These are phyloP conservation scores for Baryphthengus martii DNA, from an alignment of 2,113 vertebrate species.

Conservation along the genomic window DNA sequence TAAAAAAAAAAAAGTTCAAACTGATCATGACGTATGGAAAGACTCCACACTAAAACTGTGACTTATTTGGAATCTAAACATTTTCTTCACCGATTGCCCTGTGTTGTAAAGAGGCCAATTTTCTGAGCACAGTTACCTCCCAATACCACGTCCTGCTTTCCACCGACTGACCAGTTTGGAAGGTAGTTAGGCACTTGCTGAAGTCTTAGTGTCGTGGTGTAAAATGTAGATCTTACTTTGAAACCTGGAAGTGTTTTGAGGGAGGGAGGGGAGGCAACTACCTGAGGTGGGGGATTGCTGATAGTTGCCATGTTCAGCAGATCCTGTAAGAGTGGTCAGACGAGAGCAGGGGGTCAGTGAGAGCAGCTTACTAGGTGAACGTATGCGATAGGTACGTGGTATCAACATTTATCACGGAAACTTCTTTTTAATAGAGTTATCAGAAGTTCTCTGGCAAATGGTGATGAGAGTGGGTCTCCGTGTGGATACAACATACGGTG, in stretches of 20 bases:
- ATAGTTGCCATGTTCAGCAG: neutral
- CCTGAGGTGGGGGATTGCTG: neutral
- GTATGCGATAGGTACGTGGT: too few relatives aligned
- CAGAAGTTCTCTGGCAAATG: slow-evolving; percentile 94
- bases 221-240: neutral
- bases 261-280: neutral
- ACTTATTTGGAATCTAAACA: neutral
- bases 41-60: neutral
- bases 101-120: neutral
- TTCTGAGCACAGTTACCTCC: neutral
- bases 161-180: neutral
- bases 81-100: neutral
- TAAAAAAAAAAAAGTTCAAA: neutral
- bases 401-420: neutral
- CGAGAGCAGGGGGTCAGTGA: neutral
- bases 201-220: neutral
- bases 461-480: slow-evolving; percentile 88
- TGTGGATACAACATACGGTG: slow-evolving; percentile 77
- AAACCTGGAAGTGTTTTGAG: neutral
- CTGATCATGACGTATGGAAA: neutral
- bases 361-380: neutral
- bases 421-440: slow-evolving; percentile 78
- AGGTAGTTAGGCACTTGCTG: neutral
- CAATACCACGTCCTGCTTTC: neutral
- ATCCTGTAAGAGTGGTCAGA: neutral